phyloP scores from a whole-genome alignment of 2,797 vertebrate species.

The Alouatta caraya region DNA sequence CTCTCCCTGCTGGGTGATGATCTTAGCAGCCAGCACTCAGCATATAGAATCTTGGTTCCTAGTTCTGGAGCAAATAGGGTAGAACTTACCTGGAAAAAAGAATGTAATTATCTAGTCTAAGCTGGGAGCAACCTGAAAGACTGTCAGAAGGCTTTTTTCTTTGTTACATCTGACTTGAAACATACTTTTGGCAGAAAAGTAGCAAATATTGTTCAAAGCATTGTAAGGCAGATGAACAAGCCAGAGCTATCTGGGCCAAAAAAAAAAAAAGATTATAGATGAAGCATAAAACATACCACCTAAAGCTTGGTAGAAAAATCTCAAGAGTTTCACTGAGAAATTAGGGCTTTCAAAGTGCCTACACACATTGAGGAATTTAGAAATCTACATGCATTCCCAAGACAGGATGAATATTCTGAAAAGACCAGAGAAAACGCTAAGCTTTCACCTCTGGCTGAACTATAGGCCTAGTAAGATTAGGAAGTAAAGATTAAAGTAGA shows the following conservation, averaged over 20 bases:
- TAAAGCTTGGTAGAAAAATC: neutral
- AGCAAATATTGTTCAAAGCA: neutral
- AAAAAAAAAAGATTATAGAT: neutral
- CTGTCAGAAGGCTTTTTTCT: neutral
- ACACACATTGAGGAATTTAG: neutral
- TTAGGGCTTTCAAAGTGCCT: neutral
- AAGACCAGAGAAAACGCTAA: neutral
- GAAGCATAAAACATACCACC: neutral
- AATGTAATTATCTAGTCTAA: neutral
- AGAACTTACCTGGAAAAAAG: neutral
- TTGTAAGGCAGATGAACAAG: neutral
- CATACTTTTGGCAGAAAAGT: neutral
- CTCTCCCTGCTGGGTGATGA: neutral
- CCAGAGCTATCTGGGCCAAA: neutral
- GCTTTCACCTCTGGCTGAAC: neutral
- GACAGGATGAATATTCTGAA: neutral
- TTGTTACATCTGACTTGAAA: neutral
- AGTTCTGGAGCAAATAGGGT: neutral
- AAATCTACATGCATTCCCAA: neutral
- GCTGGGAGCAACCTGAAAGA: neutral
- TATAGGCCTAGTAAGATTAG: neutral
- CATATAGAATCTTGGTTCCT: neutral
- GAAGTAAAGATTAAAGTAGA: neutral
- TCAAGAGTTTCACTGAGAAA: neutral
- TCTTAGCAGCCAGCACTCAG: neutral